Conservation (phyloP, 2,113 vertebrate genomes). For the Piaya cayana region DNA sequence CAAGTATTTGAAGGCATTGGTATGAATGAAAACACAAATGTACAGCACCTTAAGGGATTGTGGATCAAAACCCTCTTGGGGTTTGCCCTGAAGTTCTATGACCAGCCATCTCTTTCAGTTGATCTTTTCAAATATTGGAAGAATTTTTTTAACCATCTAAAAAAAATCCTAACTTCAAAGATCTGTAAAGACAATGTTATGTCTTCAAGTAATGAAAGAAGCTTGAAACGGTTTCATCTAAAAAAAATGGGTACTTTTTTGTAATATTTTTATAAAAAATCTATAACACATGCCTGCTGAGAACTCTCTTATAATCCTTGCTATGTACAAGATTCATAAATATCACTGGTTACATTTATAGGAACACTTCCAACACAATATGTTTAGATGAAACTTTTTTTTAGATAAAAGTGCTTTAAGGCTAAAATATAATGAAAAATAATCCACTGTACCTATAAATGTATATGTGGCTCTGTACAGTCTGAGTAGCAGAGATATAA, state of each 20-base stretch:
- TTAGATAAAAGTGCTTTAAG: background rate
- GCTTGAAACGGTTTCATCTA: slow-evolving; percentile 41
- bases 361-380: background rate
- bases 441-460: background rate
- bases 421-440: background rate
- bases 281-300: slow-evolving; percentile 3
- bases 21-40: slow-evolving; percentile 68
- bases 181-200: slow-evolving; percentile 55
- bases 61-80: slow-evolving; percentile 66
- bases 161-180: slow-evolving; percentile 50
- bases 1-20: slow-evolving; percentile 43
- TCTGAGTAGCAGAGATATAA: background rate
- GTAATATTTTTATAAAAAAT: background rate
- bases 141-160: slow-evolving; percentile 36
- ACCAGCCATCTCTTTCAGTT: slow-evolving; percentile 34
- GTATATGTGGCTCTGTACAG: background rate
- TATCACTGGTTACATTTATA: background rate
- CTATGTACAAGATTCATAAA: background rate
- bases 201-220: slow-evolving; percentile 57
- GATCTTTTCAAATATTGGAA: slow-evolving; percentile 52
- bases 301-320: background rate
- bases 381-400: background rate
- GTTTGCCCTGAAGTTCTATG: slow-evolving; percentile 64
- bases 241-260: background rate
- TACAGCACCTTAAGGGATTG: slow-evolving; percentile 43